A percentile compares a stretch with the other conserved stretches of the same genome.
Evolutionary conservation across 37 sponge, comb jelly and placozoan genomes (phyloP).

Genomic region (Theonella swinhoei): DNA sequence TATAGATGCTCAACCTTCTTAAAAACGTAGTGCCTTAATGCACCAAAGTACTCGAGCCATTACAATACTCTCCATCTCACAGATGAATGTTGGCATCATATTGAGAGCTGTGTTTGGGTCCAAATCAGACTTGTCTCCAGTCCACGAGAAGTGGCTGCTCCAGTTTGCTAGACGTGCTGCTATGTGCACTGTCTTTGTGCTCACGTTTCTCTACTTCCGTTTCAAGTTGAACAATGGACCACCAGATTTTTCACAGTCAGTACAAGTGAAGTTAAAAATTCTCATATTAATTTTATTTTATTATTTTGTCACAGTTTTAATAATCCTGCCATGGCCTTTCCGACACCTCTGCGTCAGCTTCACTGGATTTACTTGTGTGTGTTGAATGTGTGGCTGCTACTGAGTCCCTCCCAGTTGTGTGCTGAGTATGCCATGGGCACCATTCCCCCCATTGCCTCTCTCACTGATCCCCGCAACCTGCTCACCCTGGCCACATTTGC

Average conservation of each 20-base stretch:
- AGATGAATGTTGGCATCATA: neutral
- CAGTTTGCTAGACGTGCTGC: neutral
- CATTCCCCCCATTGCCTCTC: constrained; percentile 61
- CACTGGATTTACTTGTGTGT: constrained; percentile 75
- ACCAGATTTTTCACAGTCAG: neutral
- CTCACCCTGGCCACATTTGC: constrained; percentile 53
- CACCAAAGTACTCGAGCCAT: too few relatives aligned
- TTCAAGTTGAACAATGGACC: neutral
- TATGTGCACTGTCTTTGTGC: neutral
- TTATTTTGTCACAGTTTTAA: constrained; percentile 46
- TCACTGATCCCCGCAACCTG: constrained; percentile 69
- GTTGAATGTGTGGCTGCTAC: constrained; percentile 66
- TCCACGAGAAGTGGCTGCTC: neutral
- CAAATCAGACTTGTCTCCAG: neutral
- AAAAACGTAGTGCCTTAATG: too few relatives aligned
- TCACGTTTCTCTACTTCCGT: neutral
- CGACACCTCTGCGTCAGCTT: constrained; percentile 74
- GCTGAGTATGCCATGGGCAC: constrained; percentile 89
- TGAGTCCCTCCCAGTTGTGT: constrained; percentile 67
- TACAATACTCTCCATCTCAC: neutral
- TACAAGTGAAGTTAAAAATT: too few relatives aligned
- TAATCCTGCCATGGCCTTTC: constrained; percentile 68
- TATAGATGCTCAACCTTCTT: too few relatives aligned
- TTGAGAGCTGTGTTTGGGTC: neutral
- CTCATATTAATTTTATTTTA: neutral